phyloP scores from a whole-genome alignment of 1,140 invertebrate species.

The Drosophila novamexicana region DNA sequence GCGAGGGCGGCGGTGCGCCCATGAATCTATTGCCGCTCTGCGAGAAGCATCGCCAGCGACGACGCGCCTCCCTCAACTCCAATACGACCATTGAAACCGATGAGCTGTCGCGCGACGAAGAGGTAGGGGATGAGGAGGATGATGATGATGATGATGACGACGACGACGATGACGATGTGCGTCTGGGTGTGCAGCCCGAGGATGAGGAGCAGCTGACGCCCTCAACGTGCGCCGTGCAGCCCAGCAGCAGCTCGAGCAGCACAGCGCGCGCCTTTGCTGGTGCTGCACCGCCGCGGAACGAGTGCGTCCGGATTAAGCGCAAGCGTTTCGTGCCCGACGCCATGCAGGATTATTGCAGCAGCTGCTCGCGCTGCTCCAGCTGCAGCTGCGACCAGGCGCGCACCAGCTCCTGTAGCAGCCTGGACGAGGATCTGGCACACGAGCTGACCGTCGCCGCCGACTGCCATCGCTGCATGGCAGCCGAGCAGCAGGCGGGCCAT shows the following conservation, averaged over 20 bases:
- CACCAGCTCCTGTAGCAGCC: slow-evolving; percentile 75
- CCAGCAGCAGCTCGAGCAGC: slow-evolving; percentile 59
- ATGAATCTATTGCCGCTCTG: slow-evolving; percentile 61
- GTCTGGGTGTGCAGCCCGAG: slow-evolving; percentile 55
- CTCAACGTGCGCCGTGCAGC: slow-evolving; percentile 2
- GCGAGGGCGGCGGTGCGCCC: slow-evolving; percentile 62
- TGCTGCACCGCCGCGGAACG: slow-evolving; percentile 57
- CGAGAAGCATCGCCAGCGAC: slow-evolving; percentile 57
- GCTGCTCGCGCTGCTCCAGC: slow-evolving; percentile 77
- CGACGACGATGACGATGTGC: slow-evolving; percentile 49
- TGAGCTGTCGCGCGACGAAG: slow-evolving; percentile 69
- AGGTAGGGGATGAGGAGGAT: neutral
- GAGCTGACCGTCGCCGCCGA: slow-evolving; percentile 71
- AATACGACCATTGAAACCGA: slow-evolving; percentile 79
- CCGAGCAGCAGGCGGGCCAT: slow-evolving; percentile 10
- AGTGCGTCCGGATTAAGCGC: slow-evolving; percentile 73
- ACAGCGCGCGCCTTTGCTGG: slow-evolving; percentile 44
- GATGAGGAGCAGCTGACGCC: slow-evolving; percentile 63
- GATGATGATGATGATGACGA: slow-evolving; percentile 49
- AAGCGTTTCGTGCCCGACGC: slow-evolving; percentile 68
- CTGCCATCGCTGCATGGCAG: slow-evolving; percentile 66
- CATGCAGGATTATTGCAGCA: slow-evolving; percentile 63
- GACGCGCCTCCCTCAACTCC: slow-evolving; percentile 67
- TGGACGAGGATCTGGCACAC: slow-evolving; percentile 60
- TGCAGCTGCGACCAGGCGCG: slow-evolving; percentile 58